Evolutionary conservation across 2,888 invertebrate species (phyloP), one percentile per base, ranked within the genome.

Genomic region (Drosophila rellima): DNA sequence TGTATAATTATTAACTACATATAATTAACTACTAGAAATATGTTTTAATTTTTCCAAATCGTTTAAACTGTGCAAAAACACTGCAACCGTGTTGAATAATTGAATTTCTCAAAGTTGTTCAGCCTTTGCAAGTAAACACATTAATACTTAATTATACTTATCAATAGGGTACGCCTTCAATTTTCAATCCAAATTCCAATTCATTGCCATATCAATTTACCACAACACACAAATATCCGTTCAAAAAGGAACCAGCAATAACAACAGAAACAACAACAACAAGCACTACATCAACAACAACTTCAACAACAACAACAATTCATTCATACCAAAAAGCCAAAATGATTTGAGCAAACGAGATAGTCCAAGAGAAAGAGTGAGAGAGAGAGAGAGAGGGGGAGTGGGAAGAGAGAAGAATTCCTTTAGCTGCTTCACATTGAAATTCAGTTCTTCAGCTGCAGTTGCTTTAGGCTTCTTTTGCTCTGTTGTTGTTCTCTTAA

Each of bases 191-290:
- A 62, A 76, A 65, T 70, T 75, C 64, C 61, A 61, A 86, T 77
- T 65, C 84, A 84, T 87, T 61, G 64, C 64, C 74, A 65, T 89
- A 82, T 89, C 82, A 89, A 78, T 87, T 87, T 81, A 78, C 89
- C 81, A 65, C 40, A 76, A 60, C 37, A 66, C 68, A 39, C 39
- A 62, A 51, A 62, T 67, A 68, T 64, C 50, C 65, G 51, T 54
- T 42, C 55, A 57, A 55, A 80, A 74, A 29, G 61, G 52, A 42
- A 72, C 61, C 52, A 65, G 50, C 47, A 52, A 42, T 35, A 52
- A 29, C 45, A 40, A 26, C 39, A 50, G 3, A 37, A 63, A 29
- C 42, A 40, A 20, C 44, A 48, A 37, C 33, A 64, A 47, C 40
- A 60, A 11, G 10, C n/a, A 51, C 35, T 31, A 35, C n/a, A 37